Base-by-base conservation (phyloP, 2,888 invertebrate species). In the Candidula unifasciata region DNA sequence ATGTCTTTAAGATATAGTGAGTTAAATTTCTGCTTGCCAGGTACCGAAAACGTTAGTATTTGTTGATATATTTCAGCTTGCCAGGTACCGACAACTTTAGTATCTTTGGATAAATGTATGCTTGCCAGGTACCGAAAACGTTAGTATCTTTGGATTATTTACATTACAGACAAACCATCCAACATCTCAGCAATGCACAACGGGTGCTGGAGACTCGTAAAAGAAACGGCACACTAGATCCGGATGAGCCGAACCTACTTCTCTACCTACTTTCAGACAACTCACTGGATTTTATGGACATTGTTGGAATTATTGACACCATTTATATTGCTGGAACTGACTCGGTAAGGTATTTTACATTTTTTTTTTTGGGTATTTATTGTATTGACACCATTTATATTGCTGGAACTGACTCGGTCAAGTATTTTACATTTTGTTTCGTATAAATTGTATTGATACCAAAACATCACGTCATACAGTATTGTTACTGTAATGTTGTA, bases 341-440 rank as follows among this genome's bases (percentile, higher is more conserved):
- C 54, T 88, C 88, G 30, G 88, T 88, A 83, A 44, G 13, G 44
- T 27, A 64, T 24, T 27, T 44, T 44, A 6, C 6, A 10, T 44
- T 13, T 44, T 44, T 44, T 44, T 44, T 1, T 44, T 24, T n/a
- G n/a, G n/a, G n/a, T n/a, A n/a, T n/a, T n/a, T n/a, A n/a, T n/a
- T n/a, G n/a, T 3, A 80, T 86, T 6, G 60, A 80, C 16, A 83
- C 82, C 13, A 54, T 88, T 3, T 80, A 88, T 30, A 74, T 83
- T 54, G 88, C 84, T 33, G 88, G 87, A 16, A 86, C 88, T 2
- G 88, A 88, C 54, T 88, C 88, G 30, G 88, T 88, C 81, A 44
- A 44, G 44, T 27, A 64, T 24, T 27, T 44, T 44, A n/a, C 44
- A 44, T 44, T 44, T 13, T 44, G 6, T 44, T 44, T 44, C 2